A percentile compares a stretch with the other conserved stretches of the same genome.
phyloP scores from a whole-genome alignment of 2,113 vertebrate species.

The Cottus gobio region DNA sequence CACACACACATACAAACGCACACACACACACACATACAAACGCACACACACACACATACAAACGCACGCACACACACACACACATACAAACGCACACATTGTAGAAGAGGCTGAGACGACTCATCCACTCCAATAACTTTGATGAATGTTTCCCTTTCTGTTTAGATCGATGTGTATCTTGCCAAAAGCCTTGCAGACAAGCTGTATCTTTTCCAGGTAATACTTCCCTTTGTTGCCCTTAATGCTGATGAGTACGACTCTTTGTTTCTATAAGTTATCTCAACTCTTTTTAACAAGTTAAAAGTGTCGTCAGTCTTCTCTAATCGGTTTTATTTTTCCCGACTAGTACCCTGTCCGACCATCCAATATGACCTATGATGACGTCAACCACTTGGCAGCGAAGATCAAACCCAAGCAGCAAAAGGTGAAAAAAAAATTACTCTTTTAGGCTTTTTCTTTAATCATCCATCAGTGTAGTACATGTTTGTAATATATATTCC shows the following conservation, averaged over 20 bases:
- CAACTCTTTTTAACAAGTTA: not conserved
- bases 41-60: not conserved
- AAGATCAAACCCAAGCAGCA: constrained; percentile 98
- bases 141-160: constrained; percentile 13
- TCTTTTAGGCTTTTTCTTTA: not conserved
- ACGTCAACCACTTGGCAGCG: constrained; percentile 90
- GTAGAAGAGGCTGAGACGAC: not conserved
- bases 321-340: constrained; percentile 9
- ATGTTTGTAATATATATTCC: not conserved
- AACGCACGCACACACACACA: too few species aligned
- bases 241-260: not conserved
- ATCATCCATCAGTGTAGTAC: not conserved
- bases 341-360: constrained; percentile 95
- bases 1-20: not conserved
- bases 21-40: not conserved
- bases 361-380: constrained; percentile 92
- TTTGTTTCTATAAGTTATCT: not conserved
- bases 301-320: not conserved
- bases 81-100: not conserved
- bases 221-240: not conserved
- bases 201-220: constrained; percentile 97
- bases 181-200: constrained; percentile 97
- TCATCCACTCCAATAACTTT: not conserved
- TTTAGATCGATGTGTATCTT: constrained; percentile 94
- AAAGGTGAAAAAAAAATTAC: constrained; percentile 87